Evolutionary conservation across 2,888 invertebrate species (phyloP).

Genomic region (Sericinus montela): DNA sequence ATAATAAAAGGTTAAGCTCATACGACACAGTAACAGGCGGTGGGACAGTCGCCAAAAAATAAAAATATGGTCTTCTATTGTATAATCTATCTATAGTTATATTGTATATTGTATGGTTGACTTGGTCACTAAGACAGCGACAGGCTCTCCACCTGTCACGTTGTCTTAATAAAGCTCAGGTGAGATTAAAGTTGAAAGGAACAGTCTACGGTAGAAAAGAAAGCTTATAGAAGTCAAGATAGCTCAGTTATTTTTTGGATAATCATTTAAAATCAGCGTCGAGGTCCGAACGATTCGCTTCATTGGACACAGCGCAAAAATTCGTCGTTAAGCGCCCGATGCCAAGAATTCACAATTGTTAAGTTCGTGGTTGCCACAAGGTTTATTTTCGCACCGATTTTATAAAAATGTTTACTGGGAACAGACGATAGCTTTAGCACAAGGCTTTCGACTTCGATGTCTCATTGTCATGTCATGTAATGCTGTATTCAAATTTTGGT

Average conservation of each 20-base stretch:
- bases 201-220: too few relatives aligned
- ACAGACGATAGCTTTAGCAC: conserved; percentile 23
- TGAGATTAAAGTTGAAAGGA: too few relatives aligned
- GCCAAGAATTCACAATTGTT: conserved; percentile 59
- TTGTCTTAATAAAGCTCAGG: too few relatives aligned
- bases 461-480: conserved; percentile 1
- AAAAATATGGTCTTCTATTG: too few relatives aligned
- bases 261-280: not conserved
- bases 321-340: conserved; percentile 25
- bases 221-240: not conserved
- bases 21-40: too few relatives aligned
- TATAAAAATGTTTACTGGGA: conserved; percentile 29
- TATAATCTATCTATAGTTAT: too few relatives aligned
- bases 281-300: not conserved
- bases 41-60: too few relatives aligned
- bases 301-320: conserved; percentile 26
- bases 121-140: too few relatives aligned
- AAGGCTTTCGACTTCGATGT: conserved; percentile 19
- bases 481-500: too few relatives aligned
- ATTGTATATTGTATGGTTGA: too few relatives aligned
- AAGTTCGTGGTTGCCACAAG: conserved; percentile 24
- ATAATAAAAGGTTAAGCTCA: too few relatives aligned
- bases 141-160: too few relatives aligned
- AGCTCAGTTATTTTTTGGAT: not conserved
- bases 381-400: conserved; percentile 36